These are phyloP conservation scores for Invenusta paracnida DNA, from an alignment of 2,888 invertebrate genomes.

Conservation along the genomic window DNA sequence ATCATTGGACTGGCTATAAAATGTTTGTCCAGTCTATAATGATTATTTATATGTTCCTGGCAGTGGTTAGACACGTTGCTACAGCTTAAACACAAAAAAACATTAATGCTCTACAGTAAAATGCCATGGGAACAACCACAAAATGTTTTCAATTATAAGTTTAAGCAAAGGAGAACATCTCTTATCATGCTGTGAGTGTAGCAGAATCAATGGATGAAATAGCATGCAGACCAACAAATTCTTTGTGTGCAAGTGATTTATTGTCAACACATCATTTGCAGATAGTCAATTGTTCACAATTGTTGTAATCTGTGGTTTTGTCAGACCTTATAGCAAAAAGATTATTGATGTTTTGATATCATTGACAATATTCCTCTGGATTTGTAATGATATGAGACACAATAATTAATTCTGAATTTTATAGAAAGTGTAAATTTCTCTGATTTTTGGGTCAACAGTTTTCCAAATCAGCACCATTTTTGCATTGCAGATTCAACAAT, in stretches of 20 bases:
- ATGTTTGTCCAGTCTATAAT: no score
- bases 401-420: conserved; percentile 48
- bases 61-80: no score
- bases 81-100: no score
- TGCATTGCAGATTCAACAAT: conserved; percentile 44
- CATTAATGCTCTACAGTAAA: no score
- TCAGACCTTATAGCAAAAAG: conserved; percentile 47
- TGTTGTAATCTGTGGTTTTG: conserved; percentile 47
- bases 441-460: conserved; percentile 46
- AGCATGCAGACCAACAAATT: conserved; percentile 47
- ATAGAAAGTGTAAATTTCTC: conserved; percentile 46
- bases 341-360: conserved; percentile 11
- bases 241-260: conserved; percentile 46
- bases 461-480: conserved; percentile 42
- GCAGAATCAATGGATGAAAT: conserved; percentile 43
- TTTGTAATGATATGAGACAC: conserved; percentile 45
- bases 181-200: conserved; percentile 44
- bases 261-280: conserved; percentile 46
- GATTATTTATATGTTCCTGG: no score
- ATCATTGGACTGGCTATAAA: no score
- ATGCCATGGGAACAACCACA: not conserved
- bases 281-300: conserved; percentile 48
- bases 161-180: conserved; percentile 46
- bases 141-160: conserved; percentile 43
- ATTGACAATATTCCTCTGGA: conserved; percentile 44